Conservation (phyloP, 2,113 vertebrate species). For the Embiotoca jacksoni region DNA sequence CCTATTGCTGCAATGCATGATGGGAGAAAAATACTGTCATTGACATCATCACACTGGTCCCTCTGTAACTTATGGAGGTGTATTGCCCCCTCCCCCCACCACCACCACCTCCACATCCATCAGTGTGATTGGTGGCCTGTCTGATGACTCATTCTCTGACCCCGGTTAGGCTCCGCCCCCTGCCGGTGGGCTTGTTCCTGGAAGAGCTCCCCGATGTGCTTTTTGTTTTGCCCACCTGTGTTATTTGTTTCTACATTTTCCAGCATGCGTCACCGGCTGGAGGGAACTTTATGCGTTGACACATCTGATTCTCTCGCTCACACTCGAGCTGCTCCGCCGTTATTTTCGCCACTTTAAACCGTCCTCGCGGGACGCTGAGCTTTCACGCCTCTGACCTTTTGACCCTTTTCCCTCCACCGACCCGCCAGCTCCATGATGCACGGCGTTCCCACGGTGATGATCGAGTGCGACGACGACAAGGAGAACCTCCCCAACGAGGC, state of each 20-base stretch:
- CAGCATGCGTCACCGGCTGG: neutral
- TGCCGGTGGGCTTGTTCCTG: neutral
- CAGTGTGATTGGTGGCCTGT: conserved; percentile 38
- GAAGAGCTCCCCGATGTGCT: neutral
- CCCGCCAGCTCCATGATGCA: conserved; percentile 91
- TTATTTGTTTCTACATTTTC: neutral
- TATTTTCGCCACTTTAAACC: conserved; percentile 8
- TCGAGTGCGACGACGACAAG: conserved; percentile 95
- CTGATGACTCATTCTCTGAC: neutral
- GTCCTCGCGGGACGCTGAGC: neutral
- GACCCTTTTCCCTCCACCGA: neutral
- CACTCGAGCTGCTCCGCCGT: neutral
- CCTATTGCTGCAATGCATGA: no score
- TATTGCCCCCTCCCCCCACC: neutral
- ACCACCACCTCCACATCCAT: conserved; percentile 28
- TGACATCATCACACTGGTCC: neutral
- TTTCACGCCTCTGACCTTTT: conserved; percentile 40
- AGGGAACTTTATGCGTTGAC: neutral
- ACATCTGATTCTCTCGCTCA: neutral
- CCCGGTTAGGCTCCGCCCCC: neutral
- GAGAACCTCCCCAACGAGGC: conserved; percentile 94
- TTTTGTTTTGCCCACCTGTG: no score
- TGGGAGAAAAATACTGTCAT: no score
- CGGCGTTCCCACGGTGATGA: conserved; percentile 91
- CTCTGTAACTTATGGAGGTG: neutral